Evolutionary conservation across 2,113 vertebrate genomes (phyloP), one percentile per base, ranked within the genome.

Genomic region (Tragelaphus imberbis): DNA sequence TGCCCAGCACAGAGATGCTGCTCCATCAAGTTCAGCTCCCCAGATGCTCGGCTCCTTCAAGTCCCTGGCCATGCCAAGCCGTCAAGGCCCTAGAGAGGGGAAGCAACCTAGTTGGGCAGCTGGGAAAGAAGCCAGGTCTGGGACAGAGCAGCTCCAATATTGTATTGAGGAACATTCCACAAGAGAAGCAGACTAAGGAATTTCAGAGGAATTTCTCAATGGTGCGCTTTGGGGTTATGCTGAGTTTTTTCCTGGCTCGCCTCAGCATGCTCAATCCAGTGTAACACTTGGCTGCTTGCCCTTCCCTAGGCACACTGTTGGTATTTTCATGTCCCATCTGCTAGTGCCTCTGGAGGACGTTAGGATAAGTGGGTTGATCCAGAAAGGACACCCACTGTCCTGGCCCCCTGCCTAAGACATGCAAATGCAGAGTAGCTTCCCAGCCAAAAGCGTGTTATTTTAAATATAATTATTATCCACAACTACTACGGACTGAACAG

Each of bases 271-370:
- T 95, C 85, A 77, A 82, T 56, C 51, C 94, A 95, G 58, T 89
- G 92, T 91, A 94, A 97, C 88, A 97, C 51, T 96, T 98, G 97
- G 97, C 97, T 92, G 53, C 59, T 23, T 88, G 92, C 90, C 88
- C 59, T 94, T 92, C 94, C 91, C 81, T 88, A 97, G 96, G 95
- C 92, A 97, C 40, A 96, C 94, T 90, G 96, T 95, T 94, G 94
- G 84, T 93, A 96, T 97, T 96, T 96, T 96, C 97, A 94, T 95
- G 85, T 96, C 92, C 97, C 97, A 97, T 96, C 97, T 98, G 98
- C 92, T 95, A 97, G 91, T 94, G 85, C 87, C 97, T 97, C 95
- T 96, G 92, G 95, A 97, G 92, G 81, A 94, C 88, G 96, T 97
- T 97, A 97, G 96, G 85, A 94, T 92, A 97, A 98, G 90, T 92